Conservation (phyloP, 2,797 vertebrate genomes). For the Rousettus madagascariensis region DNA sequence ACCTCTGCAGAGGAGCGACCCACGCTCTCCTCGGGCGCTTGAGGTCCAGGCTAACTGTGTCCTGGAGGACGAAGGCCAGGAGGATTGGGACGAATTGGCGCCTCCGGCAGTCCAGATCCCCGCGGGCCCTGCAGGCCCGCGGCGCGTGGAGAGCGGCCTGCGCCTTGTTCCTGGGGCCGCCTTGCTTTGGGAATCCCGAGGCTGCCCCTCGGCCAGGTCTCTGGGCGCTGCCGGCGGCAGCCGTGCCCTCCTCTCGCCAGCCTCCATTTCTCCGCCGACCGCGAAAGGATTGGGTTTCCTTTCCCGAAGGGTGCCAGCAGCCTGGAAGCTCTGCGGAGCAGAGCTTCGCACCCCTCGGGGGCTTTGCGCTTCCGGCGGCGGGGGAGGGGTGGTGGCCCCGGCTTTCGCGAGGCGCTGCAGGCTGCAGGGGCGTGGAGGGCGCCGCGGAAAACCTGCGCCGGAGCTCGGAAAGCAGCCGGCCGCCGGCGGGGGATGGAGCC, state of each 20-base stretch:
- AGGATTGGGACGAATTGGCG: background rate
- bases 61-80: background rate
- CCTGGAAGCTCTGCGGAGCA: background rate
- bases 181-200: background rate
- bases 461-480: background rate
- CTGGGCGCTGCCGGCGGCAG: background rate
- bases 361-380: background rate
- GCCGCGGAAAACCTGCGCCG: background rate
- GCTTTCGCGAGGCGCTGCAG: background rate
- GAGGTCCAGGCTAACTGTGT: background rate
- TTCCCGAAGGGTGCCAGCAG: background rate
- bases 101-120: background rate
- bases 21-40: background rate
- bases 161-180: background rate
- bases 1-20: background rate
- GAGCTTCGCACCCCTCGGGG: background rate
- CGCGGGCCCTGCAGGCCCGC: background rate
- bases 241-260: background rate
- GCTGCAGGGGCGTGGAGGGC: background rate
- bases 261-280: background rate
- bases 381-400: background rate
- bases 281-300: slow-evolving; percentile 6
- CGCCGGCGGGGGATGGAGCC: background rate
- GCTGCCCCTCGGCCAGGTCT: background rate
- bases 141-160: background rate